Evolutionary conservation across 2,888 invertebrate species (phyloP), one percentile per base, ranked within the genome.

Genomic region (Cosmopolites sordidus): DNA sequence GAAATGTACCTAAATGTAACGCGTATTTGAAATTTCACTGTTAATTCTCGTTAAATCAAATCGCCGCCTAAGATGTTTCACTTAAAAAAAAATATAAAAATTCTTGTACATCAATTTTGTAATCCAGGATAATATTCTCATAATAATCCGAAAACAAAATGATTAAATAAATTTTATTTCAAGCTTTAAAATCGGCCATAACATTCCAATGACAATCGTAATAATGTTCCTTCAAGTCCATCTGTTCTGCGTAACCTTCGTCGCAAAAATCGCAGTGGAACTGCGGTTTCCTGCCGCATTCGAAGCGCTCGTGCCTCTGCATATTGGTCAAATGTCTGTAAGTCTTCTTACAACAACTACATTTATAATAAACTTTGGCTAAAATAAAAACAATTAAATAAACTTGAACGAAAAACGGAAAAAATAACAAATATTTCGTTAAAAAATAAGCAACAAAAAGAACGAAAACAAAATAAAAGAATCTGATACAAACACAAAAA

Each of bases 261-360:
- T 45, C 47, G 46, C 59, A 59, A 16, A 50, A 33, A 14, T 47
- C 43, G 38, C 59, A 59, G 14, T 42, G 42, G 27, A 50, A 52
- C 14, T 49, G 52, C 11, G 49, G 39, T 15, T 56, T 53, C 16
- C 46, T 48, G n/a, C 56, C 53, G 22, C 61, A 64, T 43, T 66
- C 73, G 51, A 72, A 73, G 44, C 69, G 68, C 48, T 66, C 62
- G 58, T 75, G 75, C 1, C 73, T 66, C 37, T 66, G 66, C 46
- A 75, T 60, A 47, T 69, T 71, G 11, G 38, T 38, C 16, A 42
- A 11, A 45, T 55, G 43, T 44, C 39, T 39, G 41, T 54, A 54
- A 14, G 41, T 38, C 16, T 33, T 54, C n/a, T 33, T 29, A 22
- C 54, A 54, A 2, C 22, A 40, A 14, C 9, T 17, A 29, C 51